Base-by-base conservation (phyloP, 1,140 invertebrate genomes). In the Micrasema longulum region DNA sequence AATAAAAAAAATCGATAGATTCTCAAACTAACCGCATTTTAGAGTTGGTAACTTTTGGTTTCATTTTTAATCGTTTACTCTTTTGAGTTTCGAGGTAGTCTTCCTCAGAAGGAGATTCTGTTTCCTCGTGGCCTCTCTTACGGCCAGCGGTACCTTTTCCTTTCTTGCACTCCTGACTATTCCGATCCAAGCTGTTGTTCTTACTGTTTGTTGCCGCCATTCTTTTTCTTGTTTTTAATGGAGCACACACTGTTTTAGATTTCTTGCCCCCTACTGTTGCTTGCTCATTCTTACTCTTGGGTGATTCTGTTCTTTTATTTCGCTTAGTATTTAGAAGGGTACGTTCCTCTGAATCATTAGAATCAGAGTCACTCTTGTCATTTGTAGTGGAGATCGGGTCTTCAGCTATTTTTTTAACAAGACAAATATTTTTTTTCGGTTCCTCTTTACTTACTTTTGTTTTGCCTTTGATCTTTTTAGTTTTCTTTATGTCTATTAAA, bases 61-160 rank as follows among this genome's bases (percentile, higher is more conserved):
- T 85, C 68, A 80, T 82, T 78, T 85, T 85, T 31, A 83, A 76
- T 45, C 82, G 77, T 72, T 85, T 85, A 57, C 77, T 79, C 6
- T 77, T 78, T 12, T 79, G 76, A 3, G 79, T 78, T 69, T 83
- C 80, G 14, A 84, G 79, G 31, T 81, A 80, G 31, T 85, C 84
- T 68, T 81, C 83, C 71, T 85, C 84, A 48, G 81, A 83, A 64
- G 81, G 80, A 80, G 84, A 85, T 82, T 83, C 84, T 47, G 82
- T 79, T 78, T 82, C 70, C 22, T 74, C 70, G 12, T 67, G 71
- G 9, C 36, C 57, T 55, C 74, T 52, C 47, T 76, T 76, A 9
- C 75, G 53, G 1, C 45, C 62, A 16, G 31, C 62, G 6, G 26
- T 52, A 7, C 16, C 43, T 18, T 70, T 66, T 7, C 41, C 20